phyloP scores from a whole-genome alignment of 2,888 invertebrate species.

The Melieria omissa region DNA sequence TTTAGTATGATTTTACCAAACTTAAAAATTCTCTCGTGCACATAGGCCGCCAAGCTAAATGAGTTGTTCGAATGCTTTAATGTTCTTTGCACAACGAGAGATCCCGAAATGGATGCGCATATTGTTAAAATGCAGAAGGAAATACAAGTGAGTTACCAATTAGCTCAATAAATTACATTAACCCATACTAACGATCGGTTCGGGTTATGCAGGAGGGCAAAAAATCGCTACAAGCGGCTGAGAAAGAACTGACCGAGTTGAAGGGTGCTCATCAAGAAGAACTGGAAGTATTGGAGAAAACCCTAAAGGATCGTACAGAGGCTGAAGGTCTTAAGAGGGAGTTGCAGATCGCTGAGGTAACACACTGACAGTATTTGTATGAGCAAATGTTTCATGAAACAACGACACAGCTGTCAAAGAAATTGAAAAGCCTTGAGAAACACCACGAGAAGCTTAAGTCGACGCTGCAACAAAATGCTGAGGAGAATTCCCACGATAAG shows the following conservation, averaged over 20 bases:
- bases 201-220: constrained; percentile 31
- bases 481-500: constrained; percentile 32
- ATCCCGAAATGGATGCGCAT: constrained; percentile 22
- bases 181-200: background rate
- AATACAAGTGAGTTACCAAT: constrained; percentile 41
- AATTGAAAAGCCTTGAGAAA: constrained; percentile 39
- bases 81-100: constrained; percentile 30
- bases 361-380: background rate
- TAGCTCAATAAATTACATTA: background rate
- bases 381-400: background rate
- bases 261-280: constrained; percentile 36
- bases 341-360: constrained; percentile 40
- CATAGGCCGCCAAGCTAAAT: constrained; percentile 35
- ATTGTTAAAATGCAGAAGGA: constrained; percentile 36
- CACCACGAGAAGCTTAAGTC: constrained; percentile 38
- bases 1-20: background rate
- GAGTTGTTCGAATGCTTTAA: constrained; percentile 38
- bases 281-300: constrained; percentile 19
- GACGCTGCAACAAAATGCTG: constrained; percentile 32
- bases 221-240: constrained; percentile 29
- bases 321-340: constrained; percentile 36
- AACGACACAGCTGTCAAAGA: constrained; percentile 36
- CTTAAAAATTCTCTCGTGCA: background rate
- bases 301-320: constrained; percentile 27
- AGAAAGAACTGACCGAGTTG: constrained; percentile 39